Conservation (phyloP, 2,113 vertebrate genomes). For the Chlamydotis undulata region DNA sequence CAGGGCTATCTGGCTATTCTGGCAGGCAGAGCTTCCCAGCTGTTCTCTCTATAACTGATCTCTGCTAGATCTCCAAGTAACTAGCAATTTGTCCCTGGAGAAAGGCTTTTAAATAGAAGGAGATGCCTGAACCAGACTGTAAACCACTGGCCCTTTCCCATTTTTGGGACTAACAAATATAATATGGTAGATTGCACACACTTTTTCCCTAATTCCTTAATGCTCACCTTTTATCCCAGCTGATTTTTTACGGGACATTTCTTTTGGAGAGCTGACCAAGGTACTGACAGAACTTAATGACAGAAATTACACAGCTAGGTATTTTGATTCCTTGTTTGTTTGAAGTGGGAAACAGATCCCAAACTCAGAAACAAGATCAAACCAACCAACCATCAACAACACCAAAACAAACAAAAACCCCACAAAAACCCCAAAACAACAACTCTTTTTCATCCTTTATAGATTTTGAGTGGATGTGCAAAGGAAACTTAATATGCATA, state of each 20-base stretch:
- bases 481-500: not conserved
- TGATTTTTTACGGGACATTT: fast-evolving
- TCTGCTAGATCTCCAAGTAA: not conserved
- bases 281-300: not conserved
- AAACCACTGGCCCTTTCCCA: not conserved
- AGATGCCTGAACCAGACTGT: not conserved
- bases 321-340: not conserved
- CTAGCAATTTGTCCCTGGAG: not conserved
- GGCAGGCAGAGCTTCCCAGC: not conserved
- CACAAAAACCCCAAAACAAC: fast-evolving
- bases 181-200: not conserved
- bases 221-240: not conserved
- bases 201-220: not conserved
- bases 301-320: not conserved
- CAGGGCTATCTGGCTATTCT: not conserved
- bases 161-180: not conserved
- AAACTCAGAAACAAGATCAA: not conserved
- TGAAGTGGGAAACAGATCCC: too few relatives aligned
- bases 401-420: fast-evolving
- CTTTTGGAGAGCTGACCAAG: not conserved
- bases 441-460: not conserved
- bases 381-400: not conserved
- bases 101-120: not conserved
- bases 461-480: not conserved
- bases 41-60: not conserved